Conservation (phyloP, 1,140 invertebrate genomes). For the Octopus sinensis region DNA sequence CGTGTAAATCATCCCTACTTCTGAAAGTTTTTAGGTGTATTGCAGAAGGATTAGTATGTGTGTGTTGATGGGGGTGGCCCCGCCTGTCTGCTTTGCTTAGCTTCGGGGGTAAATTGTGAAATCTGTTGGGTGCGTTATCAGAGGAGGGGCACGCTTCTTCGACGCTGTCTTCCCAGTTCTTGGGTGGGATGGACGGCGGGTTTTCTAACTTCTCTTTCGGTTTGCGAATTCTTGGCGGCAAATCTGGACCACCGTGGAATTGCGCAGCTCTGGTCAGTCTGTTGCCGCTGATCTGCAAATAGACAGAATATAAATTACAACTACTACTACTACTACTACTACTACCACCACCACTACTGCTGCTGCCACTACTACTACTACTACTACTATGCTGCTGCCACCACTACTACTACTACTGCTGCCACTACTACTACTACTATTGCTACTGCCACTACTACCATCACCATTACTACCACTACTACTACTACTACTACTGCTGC, state of each 20-base stretch:
- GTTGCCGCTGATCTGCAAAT: not conserved
- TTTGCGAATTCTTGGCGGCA: not conserved
- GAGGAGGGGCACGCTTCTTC: slow-evolving; percentile 9
- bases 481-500: too few species aligned
- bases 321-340: not conserved
- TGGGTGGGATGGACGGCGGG: slow-evolving; percentile 11
- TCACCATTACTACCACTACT: too few species aligned
- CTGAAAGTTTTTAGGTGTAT: not conserved
- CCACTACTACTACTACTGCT: too few species aligned
- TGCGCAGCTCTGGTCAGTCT: not conserved
- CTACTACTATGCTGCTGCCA: too few species aligned
- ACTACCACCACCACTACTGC: not conserved
- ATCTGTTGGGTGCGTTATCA: not conserved
- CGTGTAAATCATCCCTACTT: not conserved
- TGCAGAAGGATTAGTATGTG: slow-evolving; percentile 6
- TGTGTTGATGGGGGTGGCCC: slow-evolving; percentile 8
- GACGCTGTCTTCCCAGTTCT: slow-evolving; percentile 15
- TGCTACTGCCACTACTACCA: too few species aligned
- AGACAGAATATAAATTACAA: not conserved
- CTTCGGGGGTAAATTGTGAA: too few species aligned
- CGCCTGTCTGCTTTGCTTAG: too few species aligned
- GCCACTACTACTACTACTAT: too few species aligned
- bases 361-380: too few species aligned
- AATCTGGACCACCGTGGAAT: not conserved
- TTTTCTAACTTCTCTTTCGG: not conserved